These are phyloP conservation scores for Proisotoma minuta DNA, from an alignment of 2,888 invertebrate species.

Conservation along the genomic window DNA sequence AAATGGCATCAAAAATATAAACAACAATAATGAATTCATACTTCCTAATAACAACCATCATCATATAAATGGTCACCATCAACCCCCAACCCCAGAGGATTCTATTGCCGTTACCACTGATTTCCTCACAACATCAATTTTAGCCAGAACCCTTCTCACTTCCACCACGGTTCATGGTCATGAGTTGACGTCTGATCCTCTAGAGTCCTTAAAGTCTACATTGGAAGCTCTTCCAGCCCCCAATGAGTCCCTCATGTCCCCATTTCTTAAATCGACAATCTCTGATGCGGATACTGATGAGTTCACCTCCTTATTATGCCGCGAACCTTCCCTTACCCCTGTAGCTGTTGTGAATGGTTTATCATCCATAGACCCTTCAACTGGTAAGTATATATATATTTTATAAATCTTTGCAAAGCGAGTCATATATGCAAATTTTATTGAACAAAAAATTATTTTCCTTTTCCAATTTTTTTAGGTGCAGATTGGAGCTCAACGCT, in stretches of 20 bases:
- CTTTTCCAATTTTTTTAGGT: neutral
- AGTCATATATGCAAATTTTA: neutral
- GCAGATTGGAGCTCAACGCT: neutral
- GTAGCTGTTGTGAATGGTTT: constrained; percentile 3
- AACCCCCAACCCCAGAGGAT: constrained; percentile 21
- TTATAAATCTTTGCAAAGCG: neutral
- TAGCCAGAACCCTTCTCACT: constrained; percentile 45
- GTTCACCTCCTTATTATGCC: constrained; percentile 34
- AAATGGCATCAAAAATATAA: constrained; percentile 16
- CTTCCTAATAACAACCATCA: neutral
- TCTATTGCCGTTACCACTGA: constrained; percentile 37
- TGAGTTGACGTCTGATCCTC: constrained; percentile 25
- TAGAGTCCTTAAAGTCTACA: constrained; percentile 42
- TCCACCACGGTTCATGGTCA: constrained; percentile 12
- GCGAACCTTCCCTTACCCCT: constrained; percentile 23
- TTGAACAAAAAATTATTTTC: too few species aligned
- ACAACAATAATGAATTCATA: constrained; percentile 20
- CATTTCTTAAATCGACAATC: constrained; percentile 25
- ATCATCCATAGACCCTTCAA: neutral
- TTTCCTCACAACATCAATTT: constrained; percentile 46
- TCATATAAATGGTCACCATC: constrained; percentile 4
- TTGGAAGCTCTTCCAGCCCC: constrained; percentile 43
- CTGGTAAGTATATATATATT: neutral
- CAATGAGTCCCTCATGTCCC: constrained; percentile 6
- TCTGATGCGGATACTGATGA: constrained; percentile 33